A percentile compares a stretch with the other conserved stretches of the same genome.
phyloP scores from a whole-genome alignment of 2,113 vertebrate species.

The Myiopsitta monachus region DNA sequence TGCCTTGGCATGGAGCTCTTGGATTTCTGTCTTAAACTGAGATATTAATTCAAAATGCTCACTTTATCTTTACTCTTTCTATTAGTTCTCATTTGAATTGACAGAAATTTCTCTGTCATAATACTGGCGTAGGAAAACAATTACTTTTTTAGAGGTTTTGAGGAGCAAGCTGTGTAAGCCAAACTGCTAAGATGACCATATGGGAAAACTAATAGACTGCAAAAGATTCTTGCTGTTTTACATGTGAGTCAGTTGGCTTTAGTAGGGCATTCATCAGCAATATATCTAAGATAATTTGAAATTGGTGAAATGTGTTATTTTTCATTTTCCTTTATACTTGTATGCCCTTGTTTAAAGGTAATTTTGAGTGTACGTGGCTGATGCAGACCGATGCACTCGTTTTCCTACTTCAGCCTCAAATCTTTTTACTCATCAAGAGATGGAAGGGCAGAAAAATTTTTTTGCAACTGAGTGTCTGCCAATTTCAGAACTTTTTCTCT shows the following conservation, averaged over 20 bases:
- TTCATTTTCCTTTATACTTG: background rate
- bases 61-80: background rate
- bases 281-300: background rate
- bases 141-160: background rate
- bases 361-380: background rate
- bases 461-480: background rate
- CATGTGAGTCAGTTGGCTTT: background rate
- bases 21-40: background rate
- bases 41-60: background rate
- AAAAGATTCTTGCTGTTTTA: constrained; percentile 5
- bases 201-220: constrained; percentile 26
- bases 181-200: constrained; percentile 33
- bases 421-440: background rate
- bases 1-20: background rate
- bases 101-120: background rate
- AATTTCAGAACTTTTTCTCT: background rate
- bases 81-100: background rate
- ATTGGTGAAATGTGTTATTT: background rate
- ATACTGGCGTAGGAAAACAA: background rate
- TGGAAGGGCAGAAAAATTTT: background rate
- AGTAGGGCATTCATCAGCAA: background rate
- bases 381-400: background rate
- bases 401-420: background rate
- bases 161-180: constrained; percentile 17
- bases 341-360: background rate